phyloP scores from a whole-genome alignment of 2,113 vertebrate species.

The Chamaea fasciata region DNA sequence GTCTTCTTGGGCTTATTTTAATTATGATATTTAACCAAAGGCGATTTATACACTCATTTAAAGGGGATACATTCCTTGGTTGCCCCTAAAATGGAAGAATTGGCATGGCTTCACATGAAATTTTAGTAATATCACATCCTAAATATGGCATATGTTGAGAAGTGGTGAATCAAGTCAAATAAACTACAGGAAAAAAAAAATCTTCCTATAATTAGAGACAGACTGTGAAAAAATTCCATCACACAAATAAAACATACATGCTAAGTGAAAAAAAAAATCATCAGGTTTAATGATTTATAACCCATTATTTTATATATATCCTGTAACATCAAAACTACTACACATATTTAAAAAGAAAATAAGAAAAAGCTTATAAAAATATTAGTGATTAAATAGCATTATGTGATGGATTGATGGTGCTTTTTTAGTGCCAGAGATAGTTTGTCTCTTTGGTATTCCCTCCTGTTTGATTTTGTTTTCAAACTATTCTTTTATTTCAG shows the following conservation, averaged over 20 bases:
- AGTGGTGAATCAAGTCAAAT: background rate
- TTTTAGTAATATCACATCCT: background rate
- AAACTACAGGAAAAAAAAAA: background rate
- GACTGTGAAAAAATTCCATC: background rate
- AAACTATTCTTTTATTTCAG: background rate
- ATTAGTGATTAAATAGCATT: background rate
- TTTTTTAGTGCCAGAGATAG: background rate
- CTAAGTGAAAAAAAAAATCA: background rate
- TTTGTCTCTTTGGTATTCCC: background rate
- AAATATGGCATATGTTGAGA: background rate
- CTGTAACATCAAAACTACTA: background rate
- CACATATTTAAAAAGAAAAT: background rate
- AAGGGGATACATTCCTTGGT: background rate
- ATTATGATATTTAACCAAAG: background rate
- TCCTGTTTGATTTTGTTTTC: background rate
- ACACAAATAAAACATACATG: background rate
- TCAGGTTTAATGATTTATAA: background rate
- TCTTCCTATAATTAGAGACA: background rate
- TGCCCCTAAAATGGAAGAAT: background rate
- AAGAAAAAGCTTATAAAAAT: background rate
- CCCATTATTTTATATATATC: background rate
- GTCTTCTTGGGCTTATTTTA: background rate
- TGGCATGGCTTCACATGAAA: background rate
- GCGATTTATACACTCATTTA: background rate
- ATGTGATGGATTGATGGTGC: background rate